phyloP scores from a whole-genome alignment of 92 coral and sea anemone species.

The Parazoanthus darwini region DNA sequence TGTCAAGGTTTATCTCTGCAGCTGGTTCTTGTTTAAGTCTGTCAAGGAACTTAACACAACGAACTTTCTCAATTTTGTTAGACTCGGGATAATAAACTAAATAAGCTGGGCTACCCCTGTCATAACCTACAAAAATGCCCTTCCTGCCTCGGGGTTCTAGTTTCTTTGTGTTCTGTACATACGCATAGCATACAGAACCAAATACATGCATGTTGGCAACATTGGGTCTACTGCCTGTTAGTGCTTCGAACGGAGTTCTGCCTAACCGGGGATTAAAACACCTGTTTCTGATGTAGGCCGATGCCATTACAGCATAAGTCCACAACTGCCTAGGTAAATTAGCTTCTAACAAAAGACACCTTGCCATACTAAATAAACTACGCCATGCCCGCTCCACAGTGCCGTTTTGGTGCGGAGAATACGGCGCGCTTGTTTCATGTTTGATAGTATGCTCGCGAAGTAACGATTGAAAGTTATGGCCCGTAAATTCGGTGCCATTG shows the following conservation, averaged over 20 bases:
- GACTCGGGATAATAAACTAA: constrained; percentile 46
- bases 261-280: constrained; percentile 47
- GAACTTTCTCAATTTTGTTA: neutral
- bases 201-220: constrained; percentile 54
- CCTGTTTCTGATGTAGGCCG: constrained; percentile 33
- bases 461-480: constrained; percentile 24
- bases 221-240: constrained; percentile 44
- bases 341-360: constrained; percentile 41
- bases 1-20: neutral
- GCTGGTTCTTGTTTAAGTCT: neutral
- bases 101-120: constrained; percentile 44
- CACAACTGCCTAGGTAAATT: constrained; percentile 30
- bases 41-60: constrained; percentile 13
- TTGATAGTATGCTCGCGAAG: constrained; percentile 32
- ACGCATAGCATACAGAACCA: constrained; percentile 48
- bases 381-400: constrained; percentile 49
- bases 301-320: constrained; percentile 48
- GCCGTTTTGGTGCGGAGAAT: constrained; percentile 57
- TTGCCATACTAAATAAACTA: constrained; percentile 45
- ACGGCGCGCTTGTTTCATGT: constrained; percentile 48
- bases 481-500: constrained; percentile 43
- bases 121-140: constrained; percentile 51
- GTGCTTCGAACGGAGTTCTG: constrained; percentile 50
- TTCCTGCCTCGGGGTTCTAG: constrained; percentile 43
- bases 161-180: constrained; percentile 52